These are phyloP conservation scores for Columba livia DNA, from an alignment of 2,113 vertebrate genomes.

Conservation along the genomic window DNA sequence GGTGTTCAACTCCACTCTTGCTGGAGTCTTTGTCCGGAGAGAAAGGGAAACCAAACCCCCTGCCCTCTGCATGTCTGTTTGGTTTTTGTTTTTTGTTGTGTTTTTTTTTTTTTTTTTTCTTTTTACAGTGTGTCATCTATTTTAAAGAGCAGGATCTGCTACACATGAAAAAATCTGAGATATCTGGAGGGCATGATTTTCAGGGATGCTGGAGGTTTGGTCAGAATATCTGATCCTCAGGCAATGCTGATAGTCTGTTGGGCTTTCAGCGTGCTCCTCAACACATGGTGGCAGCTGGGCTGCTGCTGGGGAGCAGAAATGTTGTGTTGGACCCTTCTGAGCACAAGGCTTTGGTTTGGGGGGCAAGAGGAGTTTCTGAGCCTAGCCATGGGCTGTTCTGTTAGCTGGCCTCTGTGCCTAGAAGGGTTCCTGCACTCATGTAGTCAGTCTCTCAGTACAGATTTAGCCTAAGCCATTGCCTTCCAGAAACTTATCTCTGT, in stretches of 20 bases:
- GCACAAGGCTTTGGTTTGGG: neutral
- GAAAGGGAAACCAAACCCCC: neutral
- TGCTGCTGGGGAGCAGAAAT: neutral
- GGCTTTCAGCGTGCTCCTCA: neutral
- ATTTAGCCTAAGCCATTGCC: neutral
- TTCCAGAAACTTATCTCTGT: neutral
- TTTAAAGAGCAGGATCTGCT: neutral
- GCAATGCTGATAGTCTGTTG: too few species aligned
- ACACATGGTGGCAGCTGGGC: neutral
- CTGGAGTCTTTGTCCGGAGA: neutral
- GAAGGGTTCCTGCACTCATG: fast-evolving
- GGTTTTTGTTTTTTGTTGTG: too few species aligned
- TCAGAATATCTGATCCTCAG: neutral
- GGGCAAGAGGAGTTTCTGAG: neutral
- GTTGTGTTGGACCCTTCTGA: neutral
- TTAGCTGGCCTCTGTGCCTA: neutral
- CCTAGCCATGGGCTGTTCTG: neutral
- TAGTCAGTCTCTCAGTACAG: neutral
- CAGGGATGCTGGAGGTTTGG: neutral
- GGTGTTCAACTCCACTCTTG: neutral
- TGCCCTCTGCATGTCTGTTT: neutral
- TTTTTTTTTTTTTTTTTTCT: too few species aligned
- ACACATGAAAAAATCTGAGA: neutral
- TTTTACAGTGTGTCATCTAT: neutral
- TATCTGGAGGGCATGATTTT: neutral